Base-by-base conservation (phyloP, 2,888 invertebrate species). In the Drosophila meridiana region DNA sequence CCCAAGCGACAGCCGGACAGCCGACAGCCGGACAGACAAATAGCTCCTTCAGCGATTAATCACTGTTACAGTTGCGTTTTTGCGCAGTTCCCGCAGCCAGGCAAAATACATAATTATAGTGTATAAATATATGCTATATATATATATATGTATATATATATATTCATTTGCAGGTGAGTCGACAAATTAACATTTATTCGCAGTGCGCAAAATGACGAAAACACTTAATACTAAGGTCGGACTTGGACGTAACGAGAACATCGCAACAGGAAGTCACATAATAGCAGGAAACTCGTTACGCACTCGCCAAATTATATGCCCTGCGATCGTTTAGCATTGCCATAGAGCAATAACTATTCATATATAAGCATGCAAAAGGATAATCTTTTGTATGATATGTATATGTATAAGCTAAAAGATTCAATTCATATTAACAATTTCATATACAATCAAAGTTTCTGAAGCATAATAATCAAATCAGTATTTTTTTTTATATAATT, bases 1-100 rank as follows among this genome's bases (percentile, higher is more conserved):
- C 84, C 86, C 88, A 75, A 11, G 30, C 9, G 32, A 26, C 59
- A 34, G 56, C 28, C 53, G n/a, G 38, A 59, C 32, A 42, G 32
- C 0, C 4, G 4, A 38, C 13, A 13, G 13, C 38, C 50, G n/a
- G 57, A 45, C 42, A 48, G 43, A 60, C 48, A 42, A 20, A 40
- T 43, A 38, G 67, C 48, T 65, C 36, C 53, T 53, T 58, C 55
- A 50, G 30, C 76, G 71, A 85, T 90, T 85, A 90, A 90, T 90
- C 90, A 82, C 75, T 73, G 84, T 73, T 74, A 65, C 62, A 69
- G 64, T 61, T 78, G 67, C 42, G 64, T 68, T 67, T 72, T 76
- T 69, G 50, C 71, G 61, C 62, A 70, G 63, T 76, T 72, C 38
- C 8, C 32, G 38, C 32, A 2, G 34, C n/a, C 11, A 32, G 26